These are phyloP conservation scores for Pipistrellus pipistrellus DNA, from an alignment of 2,797 vertebrate genomes.

Conservation along the genomic window DNA sequence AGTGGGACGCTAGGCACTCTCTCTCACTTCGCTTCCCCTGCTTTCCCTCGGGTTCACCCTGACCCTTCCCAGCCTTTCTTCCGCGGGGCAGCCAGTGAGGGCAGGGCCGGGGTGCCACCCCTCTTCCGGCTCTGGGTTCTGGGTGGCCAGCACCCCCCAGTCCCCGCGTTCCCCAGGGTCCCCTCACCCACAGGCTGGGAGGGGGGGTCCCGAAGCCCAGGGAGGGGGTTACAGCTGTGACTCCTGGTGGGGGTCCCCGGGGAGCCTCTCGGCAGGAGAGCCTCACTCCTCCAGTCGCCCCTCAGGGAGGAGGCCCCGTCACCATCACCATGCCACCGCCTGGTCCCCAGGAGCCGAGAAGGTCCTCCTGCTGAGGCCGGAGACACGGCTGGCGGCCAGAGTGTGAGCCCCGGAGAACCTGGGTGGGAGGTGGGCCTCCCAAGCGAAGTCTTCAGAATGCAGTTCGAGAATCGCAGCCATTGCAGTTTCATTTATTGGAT, in stretches of 20 bases:
- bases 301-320: background rate
- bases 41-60: background rate
- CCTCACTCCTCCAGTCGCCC: background rate
- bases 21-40: too few relatives aligned
- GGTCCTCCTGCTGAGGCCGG: background rate
- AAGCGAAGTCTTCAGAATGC: slow-evolving; percentile 60
- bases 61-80: background rate
- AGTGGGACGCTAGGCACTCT: background rate
- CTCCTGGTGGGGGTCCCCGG: background rate
- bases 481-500: slow-evolving; percentile 53
- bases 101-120: background rate
- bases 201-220: background rate
- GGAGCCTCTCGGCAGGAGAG: background rate
- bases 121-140: background rate
- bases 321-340: background rate
- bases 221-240: background rate
- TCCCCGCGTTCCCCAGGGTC: background rate
- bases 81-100: fast-evolving
- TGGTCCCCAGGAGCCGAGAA: background rate
- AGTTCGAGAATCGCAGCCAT: background rate
- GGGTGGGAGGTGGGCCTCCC: background rate
- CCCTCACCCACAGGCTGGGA: background rate
- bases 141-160: too few relatives aligned
- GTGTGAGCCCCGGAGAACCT: background rate
- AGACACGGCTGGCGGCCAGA: background rate